Conservation (phyloP, 2,113 vertebrate species). For the Triplophysa rosa region DNA sequence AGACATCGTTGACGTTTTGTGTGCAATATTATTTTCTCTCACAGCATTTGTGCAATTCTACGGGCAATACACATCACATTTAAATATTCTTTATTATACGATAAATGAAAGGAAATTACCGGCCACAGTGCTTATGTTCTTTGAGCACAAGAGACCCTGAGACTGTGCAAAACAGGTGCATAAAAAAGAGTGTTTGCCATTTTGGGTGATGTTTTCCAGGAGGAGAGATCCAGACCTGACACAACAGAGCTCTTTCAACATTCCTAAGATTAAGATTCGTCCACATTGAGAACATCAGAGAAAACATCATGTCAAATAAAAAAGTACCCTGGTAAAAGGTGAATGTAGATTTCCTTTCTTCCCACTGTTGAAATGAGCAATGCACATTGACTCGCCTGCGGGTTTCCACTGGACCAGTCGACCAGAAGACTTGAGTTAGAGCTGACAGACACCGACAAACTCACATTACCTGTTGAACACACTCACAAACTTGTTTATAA, state of each 20-base stretch:
- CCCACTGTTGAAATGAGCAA: slow-evolving; percentile 26
- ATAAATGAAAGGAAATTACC: background rate
- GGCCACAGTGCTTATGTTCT: slow-evolving; percentile 1
- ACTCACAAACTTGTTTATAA: background rate
- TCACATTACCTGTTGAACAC: slow-evolving; percentile 14
- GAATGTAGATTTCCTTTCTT: slow-evolving; percentile 25
- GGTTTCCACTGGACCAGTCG: slow-evolving; percentile 23
- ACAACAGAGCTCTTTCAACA: background rate
- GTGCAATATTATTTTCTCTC: no score
- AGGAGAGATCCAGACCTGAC: slow-evolving; percentile 26
- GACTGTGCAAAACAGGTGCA: slow-evolving; percentile 31
- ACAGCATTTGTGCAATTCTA: no score
- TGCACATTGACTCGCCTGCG: slow-evolving; percentile 32
- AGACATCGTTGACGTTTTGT: no score
- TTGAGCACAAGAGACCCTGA: slow-evolving; percentile 4
- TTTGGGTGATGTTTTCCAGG: slow-evolving; percentile 14
- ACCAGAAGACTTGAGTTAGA: slow-evolving; percentile 13
- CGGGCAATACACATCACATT: no score
- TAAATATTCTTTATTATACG: background rate
- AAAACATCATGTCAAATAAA: no score
- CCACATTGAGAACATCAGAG: no score
- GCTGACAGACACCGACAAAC: slow-evolving; percentile 29
- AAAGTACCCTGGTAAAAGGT: slow-evolving; percentile 19
- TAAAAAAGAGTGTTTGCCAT: slow-evolving; percentile 2
- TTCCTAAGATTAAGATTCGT: background rate